Evolutionary conservation across 2,888 invertebrate genomes (phyloP).

Genomic region (Dolomedes plantarius): DNA sequence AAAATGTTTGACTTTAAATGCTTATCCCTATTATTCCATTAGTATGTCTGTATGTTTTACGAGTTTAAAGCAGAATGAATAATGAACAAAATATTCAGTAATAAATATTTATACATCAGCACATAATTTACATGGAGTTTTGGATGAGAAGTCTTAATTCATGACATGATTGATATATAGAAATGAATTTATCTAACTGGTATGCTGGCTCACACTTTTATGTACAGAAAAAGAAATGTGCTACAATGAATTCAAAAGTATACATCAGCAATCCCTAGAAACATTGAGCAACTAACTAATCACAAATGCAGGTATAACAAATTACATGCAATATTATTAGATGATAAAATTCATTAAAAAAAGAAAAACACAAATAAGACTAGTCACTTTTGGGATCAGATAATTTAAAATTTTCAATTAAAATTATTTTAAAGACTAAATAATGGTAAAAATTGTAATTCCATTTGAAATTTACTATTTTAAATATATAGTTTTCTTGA

Average conservation of each 20-base stretch:
- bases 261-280: conserved; percentile 47
- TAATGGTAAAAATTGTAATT: too few relatives aligned
- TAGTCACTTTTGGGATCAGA: too few relatives aligned
- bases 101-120: conserved; percentile 30
- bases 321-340: conserved; percentile 3
- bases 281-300: conserved; percentile 68
- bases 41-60: too few relatives aligned
- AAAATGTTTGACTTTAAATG: too few relatives aligned
- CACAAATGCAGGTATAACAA: conserved; percentile 34
- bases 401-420: too few relatives aligned
- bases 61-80: background rate
- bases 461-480: background rate
- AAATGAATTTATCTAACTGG: conserved; percentile 20
- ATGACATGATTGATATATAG: conserved; percentile 41
- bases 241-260: conserved; percentile 30
- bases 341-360: background rate
- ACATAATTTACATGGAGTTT: conserved; percentile 35
- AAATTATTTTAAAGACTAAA: too few relatives aligned
- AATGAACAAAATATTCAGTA: background rate
- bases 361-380: too few relatives aligned
- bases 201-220: conserved; percentile 14
- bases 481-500: background rate
- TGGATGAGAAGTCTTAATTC: conserved; percentile 12
- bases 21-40: too few relatives aligned
- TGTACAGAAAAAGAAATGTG: conserved; percentile 37